Conservation (phyloP, 2,113 vertebrate species). For the Ceratotherium simum region DNA sequence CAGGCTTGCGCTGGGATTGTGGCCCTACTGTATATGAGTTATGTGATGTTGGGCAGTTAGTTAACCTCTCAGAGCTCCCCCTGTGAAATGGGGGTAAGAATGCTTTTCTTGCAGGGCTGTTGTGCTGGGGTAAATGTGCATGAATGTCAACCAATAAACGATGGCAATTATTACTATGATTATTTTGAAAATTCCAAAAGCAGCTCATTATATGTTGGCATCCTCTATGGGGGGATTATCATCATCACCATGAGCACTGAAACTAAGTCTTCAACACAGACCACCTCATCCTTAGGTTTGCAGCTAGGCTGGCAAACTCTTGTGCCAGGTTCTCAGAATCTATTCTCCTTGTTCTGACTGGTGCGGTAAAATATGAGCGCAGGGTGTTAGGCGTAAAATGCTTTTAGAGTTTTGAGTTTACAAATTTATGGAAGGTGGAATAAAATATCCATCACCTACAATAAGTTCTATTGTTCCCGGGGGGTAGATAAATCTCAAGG, state of each 20-base stretch:
- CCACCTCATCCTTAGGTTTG: not conserved
- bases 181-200: not conserved
- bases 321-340: not conserved
- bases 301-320: not conserved
- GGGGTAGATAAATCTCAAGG: conserved; percentile 1
- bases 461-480: not conserved
- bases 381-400: not conserved
- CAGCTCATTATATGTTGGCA: not conserved
- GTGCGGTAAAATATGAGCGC: not conserved
- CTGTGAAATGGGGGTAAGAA: no score
- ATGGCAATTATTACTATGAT: rapidly evolving
- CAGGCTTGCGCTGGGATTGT: not conserved
- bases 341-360: not conserved
- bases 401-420: not conserved
- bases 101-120: not conserved
- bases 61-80: not conserved
- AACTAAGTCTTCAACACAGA: not conserved
- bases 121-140: rapidly evolving
- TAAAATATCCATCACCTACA: not conserved
- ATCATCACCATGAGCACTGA: rapidly evolving
- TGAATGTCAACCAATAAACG: rapidly evolving
- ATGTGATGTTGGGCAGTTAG: rapidly evolving
- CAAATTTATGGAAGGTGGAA: not conserved
- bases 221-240: rapidly evolving
- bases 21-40: not conserved